These are phyloP conservation scores for Ornithoptera alexandrae DNA, from an alignment of 2,888 invertebrate species.

Conservation along the genomic window DNA sequence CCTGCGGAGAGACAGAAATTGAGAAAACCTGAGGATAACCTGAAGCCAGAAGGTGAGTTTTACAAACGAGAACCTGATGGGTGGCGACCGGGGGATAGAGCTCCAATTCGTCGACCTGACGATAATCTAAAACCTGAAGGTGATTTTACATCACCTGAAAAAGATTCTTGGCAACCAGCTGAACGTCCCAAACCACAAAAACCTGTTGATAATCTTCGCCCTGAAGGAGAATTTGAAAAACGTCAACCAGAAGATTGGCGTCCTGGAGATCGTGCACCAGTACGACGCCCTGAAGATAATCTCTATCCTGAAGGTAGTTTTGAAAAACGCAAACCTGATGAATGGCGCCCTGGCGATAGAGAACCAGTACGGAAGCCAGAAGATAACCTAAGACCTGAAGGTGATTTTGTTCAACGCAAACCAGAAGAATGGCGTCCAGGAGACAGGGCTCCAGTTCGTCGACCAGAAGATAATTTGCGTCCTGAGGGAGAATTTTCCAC, in stretches of 20 bases:
- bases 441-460: slow-evolving; percentile 57
- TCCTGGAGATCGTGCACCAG: slow-evolving; percentile 57
- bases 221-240: slow-evolving; percentile 80
- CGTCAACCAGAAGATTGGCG: slow-evolving; percentile 72
- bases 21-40: slow-evolving; percentile 76
- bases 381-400: slow-evolving; percentile 58
- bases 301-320: slow-evolving; percentile 79
- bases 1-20: slow-evolving; percentile 61
- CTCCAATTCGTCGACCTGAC: slow-evolving; percentile 50
- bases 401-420: slow-evolving; percentile 54
- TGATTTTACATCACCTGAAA: slow-evolving; percentile 65
- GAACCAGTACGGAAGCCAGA: slow-evolving; percentile 76
- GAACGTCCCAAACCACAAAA: slow-evolving; percentile 54
- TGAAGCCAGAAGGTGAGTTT: slow-evolving; percentile 76
- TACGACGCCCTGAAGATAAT: slow-evolving; percentile 71
- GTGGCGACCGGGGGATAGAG: slow-evolving; percentile 59
- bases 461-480: slow-evolving; percentile 73
- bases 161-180: slow-evolving; percentile 60
- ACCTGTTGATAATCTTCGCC: slow-evolving; percentile 68
- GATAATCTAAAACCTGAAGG: slow-evolving; percentile 80
- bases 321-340: slow-evolving; percentile 52
- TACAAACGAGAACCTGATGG: slow-evolving; percentile 53
- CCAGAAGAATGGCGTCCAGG: slow-evolving; percentile 58
- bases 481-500: slow-evolving; percentile 76
- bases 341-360: slow-evolving; percentile 70